These are phyloP conservation scores for Pelusios castaneus DNA, from an alignment of 2,113 vertebrate genomes.

Conservation along the genomic window DNA sequence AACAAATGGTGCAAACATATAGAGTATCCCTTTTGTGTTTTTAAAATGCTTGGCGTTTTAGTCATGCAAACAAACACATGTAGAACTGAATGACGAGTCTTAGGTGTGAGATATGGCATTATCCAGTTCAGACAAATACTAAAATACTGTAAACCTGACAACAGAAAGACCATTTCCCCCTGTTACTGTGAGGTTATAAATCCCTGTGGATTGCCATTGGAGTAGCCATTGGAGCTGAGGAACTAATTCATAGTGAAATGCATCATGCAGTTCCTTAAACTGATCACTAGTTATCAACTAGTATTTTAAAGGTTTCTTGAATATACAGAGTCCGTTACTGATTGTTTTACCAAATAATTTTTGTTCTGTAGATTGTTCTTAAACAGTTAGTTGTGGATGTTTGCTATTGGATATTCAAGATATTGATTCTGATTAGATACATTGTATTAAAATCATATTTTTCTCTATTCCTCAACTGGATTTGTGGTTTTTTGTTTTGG, in stretches of 20 bases:
- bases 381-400: not conserved
- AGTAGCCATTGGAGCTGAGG: not conserved
- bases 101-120: not conserved
- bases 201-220: not conserved
- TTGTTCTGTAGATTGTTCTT: not conserved
- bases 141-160: not conserved
- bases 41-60: not conserved
- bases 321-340: not conserved
- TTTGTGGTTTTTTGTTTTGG: slow-evolving; percentile 12
- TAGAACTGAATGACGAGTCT: not conserved
- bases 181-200: not conserved
- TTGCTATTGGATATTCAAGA: not conserved
- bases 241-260: not conserved
- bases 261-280: not conserved
- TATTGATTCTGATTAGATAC: not conserved
- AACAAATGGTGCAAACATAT: slow-evolving; percentile 4
- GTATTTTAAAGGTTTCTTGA: not conserved
- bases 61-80: not conserved
- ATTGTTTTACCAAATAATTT: not conserved
- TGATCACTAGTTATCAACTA: not conserved
- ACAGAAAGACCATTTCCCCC: not conserved
- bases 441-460: not conserved
- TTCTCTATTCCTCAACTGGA: not conserved
- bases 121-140: not conserved
- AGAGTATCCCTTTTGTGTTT: not conserved